Evolutionary conservation across 2,888 invertebrate species (phyloP), one percentile per base, ranked within the genome.

Genomic region (Diaperis boleti): DNA sequence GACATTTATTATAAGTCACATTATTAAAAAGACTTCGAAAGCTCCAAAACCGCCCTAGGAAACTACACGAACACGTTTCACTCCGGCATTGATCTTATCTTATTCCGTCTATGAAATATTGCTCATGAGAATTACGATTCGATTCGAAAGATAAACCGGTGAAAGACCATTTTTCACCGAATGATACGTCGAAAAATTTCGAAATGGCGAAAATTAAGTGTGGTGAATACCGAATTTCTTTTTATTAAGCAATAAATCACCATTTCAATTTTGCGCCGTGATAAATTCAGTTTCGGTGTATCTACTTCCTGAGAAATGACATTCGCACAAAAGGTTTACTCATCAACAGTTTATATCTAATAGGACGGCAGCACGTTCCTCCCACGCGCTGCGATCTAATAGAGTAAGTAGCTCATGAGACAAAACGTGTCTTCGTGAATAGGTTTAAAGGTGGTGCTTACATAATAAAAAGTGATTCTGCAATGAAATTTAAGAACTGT

Each of bases 61-160:
- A 42, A 42, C 20, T 42, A 20, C n/a, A 42, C 41, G 41, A 42
- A n/a, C 41, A 17, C 41, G 41, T 41, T 41, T 18, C 41, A 41
- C 41, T 41, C 20, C 41, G 10, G 41, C 41, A 20, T 20, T 42
- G 41, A 42, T 42, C 17, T 20, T 42, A 42, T 42, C 41, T 17
- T 1, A 10, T 17, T 20, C 17, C 17, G 18, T 8, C 41, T 18
- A 42, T 42, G 41, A 42, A 42, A 42, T 42, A 42, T 42, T 42
- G 41, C 17, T 17, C 11, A 1, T n/a, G 41, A 17, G 20, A 42
- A n/a, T 39, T 39, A 10, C 35, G 13, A 10, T 15, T n/a, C 41
- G 18, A 41, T 17, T 17, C 17, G 14, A 8, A 39, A 13, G 39
- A 39, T 39, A 39, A 39, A 42, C 41, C 20, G 18, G 18, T 20